Percentiles rank a stretch among this genome's conserved stretches.
phyloP scores from a whole-genome alignment of 2,888 invertebrate genomes.

The Acrobasis consociella region DNA sequence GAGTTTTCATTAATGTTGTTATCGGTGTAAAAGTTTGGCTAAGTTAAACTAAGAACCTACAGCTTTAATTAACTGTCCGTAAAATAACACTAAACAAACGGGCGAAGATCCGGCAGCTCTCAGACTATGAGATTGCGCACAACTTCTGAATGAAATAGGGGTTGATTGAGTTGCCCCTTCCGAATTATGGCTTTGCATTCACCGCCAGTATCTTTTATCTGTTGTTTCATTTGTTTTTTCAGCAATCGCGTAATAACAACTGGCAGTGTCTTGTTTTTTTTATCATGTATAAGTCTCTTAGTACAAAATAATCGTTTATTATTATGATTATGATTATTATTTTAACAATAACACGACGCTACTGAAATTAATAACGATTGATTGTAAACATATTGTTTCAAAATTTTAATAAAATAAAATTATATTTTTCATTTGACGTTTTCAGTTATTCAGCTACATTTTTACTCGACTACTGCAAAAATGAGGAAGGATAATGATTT shows the following conservation, averaged over 20 bases:
- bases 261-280: background rate
- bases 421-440: no score
- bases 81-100: slow-evolving; percentile 67
- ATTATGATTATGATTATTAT: no score
- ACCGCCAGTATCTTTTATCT: slow-evolving; percentile 16
- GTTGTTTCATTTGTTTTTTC: slow-evolving; percentile 1
- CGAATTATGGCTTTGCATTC: slow-evolving; percentile 17
- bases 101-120: slow-evolving; percentile 49
- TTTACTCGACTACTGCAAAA: no score
- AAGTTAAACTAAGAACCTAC: slow-evolving; percentile 71
- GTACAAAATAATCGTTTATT: no score
- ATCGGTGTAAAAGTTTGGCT: slow-evolving; percentile 75
- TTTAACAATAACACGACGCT: no score
- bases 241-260: background rate
- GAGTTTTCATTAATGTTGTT: slow-evolving; percentile 81
- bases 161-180: slow-evolving; percentile 46
- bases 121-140: slow-evolving; percentile 43
- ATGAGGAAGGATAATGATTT: no score
- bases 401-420: no score
- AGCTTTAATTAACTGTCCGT: slow-evolving; percentile 78
- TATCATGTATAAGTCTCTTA: no score
- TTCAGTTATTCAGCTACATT: no score
- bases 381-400: no score
- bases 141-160: slow-evolving; percentile 45
- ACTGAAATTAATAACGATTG: no score